Conservation (phyloP, 1,140 invertebrate genomes). For the Coelopa frigida region DNA sequence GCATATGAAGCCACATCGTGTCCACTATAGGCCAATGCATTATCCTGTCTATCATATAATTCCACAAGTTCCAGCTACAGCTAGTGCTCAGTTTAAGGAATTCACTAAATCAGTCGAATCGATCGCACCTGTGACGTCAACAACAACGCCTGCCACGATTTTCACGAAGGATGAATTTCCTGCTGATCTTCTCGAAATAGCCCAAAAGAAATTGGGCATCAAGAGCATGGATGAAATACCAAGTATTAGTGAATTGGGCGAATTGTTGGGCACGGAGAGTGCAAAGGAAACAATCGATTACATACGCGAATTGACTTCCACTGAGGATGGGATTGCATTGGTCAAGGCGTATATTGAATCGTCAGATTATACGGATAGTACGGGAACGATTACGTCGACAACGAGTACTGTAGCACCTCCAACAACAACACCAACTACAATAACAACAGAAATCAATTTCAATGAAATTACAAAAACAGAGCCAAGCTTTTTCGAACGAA, state of each 20-base stretch:
- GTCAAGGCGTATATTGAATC: constrained; percentile 35
- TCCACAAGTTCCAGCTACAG: constrained; percentile 6
- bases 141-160: constrained; percentile 11
- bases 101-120: no score
- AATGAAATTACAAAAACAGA: neutral
- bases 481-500: constrained; percentile 2
- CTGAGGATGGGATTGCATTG: constrained; percentile 27
- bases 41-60: constrained; percentile 29
- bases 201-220: constrained; percentile 26
- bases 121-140: neutral
- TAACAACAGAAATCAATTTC: constrained; percentile 7
- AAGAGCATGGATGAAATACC: constrained; percentile 28
- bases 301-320: constrained; percentile 23
- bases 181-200: constrained; percentile 29
- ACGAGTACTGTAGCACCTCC: neutral
- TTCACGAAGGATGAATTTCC: constrained; percentile 23
- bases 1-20: constrained; percentile 21
- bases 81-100: neutral
- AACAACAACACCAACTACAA: neutral
- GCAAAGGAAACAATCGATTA: constrained; percentile 32
- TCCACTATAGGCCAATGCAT: constrained; percentile 25
- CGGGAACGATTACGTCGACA: neutral
- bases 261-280: constrained; percentile 29
- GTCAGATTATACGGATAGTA: constrained; percentile 21
- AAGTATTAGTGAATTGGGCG: constrained; percentile 23